Conservation (phyloP, 1,140 invertebrate species). For the Condylostylus longicornis region DNA sequence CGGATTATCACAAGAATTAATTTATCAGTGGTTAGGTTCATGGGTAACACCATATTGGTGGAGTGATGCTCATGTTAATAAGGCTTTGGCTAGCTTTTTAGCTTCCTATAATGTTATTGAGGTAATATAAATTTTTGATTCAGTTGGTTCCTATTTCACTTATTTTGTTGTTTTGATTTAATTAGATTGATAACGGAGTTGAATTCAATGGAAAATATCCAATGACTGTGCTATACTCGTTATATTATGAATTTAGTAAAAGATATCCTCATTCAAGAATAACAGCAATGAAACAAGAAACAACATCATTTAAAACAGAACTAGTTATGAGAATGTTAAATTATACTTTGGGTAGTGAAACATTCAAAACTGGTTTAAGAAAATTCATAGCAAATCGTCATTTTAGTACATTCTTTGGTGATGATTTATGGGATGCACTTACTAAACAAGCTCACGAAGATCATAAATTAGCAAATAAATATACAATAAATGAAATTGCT, state of each 20-base stretch:
- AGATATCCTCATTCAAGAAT: constrained; percentile 52
- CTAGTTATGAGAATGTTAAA: constrained; percentile 88
- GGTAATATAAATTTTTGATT: constrained; percentile 29
- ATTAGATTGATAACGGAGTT: constrained; percentile 44
- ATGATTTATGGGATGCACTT: constrained; percentile 66
- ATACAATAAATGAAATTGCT: constrained; percentile 50
- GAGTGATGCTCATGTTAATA: constrained; percentile 52
- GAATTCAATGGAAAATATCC: constrained; percentile 61
- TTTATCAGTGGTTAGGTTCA: constrained; percentile 61
- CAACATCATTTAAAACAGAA: constrained; percentile 55
- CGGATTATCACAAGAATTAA: constrained; percentile 47
- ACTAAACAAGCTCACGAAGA: constrained; percentile 48
- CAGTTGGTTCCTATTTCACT: not conserved
- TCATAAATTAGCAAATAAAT: constrained; percentile 37
- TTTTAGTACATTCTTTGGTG: constrained; percentile 57
- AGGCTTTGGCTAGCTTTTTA: constrained; percentile 56
- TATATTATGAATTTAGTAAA: constrained; percentile 61
- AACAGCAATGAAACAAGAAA: constrained; percentile 55
- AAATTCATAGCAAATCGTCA: constrained; percentile 51
- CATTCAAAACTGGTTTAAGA: constrained; percentile 60
- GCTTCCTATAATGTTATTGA: constrained; percentile 48
- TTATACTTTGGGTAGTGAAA: constrained; percentile 61
- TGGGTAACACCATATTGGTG: constrained; percentile 54
- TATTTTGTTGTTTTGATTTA: not conserved
- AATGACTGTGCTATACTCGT: constrained; percentile 54